phyloP scores from a whole-genome alignment of 2,888 invertebrate species.

The Temnothorax unifasciatus region DNA sequence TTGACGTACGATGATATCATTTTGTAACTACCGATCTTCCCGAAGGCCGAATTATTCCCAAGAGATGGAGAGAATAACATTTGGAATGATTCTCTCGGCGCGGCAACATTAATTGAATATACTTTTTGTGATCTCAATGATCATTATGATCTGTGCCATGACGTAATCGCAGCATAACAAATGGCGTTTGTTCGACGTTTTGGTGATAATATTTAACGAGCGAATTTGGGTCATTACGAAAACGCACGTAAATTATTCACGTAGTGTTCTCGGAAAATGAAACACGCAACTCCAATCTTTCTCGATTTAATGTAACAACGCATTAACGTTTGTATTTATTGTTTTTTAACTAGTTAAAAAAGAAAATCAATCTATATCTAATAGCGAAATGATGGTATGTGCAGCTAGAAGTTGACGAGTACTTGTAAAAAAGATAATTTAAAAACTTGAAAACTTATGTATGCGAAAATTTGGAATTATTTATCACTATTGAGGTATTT shows the following conservation, averaged over 20 bases:
- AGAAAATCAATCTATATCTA: background rate
- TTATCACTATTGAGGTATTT: background rate
- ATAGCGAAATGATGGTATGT: background rate
- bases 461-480: background rate
- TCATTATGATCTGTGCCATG: slow-evolving; percentile 62
- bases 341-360: background rate
- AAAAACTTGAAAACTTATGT: background rate
- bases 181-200: slow-evolving; percentile 33
- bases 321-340: background rate
- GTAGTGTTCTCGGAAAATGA: slow-evolving; percentile 15
- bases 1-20: slow-evolving; percentile 60
- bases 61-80: slow-evolving; percentile 4
- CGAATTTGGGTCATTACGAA: slow-evolving; percentile 37
- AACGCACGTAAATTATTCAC: slow-evolving; percentile 40
- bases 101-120: slow-evolving; percentile 65
- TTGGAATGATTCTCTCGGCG: slow-evolving; percentile 53
- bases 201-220: slow-evolving; percentile 31
- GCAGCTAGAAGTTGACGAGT: background rate
- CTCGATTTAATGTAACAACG: background rate
- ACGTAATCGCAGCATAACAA: slow-evolving; percentile 45
- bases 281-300: background rate
- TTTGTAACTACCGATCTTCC: slow-evolving; percentile 60
- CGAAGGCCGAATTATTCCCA: slow-evolving; percentile 50
- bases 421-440: background rate
- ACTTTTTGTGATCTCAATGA: slow-evolving; percentile 53